Conservation (phyloP, 2,888 invertebrate species). For the Ischnus inquisitorius region DNA sequence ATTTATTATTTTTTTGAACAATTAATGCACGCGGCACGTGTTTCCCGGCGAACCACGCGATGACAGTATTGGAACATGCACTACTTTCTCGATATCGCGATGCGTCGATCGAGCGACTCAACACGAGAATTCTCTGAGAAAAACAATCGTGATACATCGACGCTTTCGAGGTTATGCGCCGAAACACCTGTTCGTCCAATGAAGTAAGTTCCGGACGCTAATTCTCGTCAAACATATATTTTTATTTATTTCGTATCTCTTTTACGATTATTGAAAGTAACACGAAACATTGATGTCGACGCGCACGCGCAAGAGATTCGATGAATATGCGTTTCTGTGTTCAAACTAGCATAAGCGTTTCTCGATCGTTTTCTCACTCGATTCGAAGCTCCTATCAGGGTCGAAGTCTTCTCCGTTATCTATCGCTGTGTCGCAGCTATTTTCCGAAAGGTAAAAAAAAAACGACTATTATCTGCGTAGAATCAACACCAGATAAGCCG, state of each 20-base stretch:
- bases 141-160: not conserved
- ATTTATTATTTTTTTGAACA: not conserved
- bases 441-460: not conserved
- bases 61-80: not conserved
- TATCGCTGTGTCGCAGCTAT: not conserved
- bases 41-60: not conserved
- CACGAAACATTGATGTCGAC: not conserved
- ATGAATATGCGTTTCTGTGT: not conserved
- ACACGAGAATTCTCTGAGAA: not conserved
- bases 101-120: not conserved
- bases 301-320: not conserved
- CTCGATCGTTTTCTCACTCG: not conserved
- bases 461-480: constrained; percentile 1
- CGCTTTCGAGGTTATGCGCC: constrained; percentile 18
- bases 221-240: not conserved
- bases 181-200: constrained; percentile 29
- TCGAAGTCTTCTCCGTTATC: constrained; percentile 34
- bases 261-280: not conserved
- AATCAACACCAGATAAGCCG: constrained; percentile 3
- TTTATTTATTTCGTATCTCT: not conserved
- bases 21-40: not conserved
- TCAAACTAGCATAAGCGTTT: not conserved
- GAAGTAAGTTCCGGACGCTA: constrained; percentile 23
- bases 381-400: constrained; percentile 14
- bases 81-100: not conserved